Percentiles rank a stretch among this genome's conserved stretches.
Evolutionary conservation across 1,140 invertebrate species (phyloP).

Genomic region (Cotesia chilonis): DNA sequence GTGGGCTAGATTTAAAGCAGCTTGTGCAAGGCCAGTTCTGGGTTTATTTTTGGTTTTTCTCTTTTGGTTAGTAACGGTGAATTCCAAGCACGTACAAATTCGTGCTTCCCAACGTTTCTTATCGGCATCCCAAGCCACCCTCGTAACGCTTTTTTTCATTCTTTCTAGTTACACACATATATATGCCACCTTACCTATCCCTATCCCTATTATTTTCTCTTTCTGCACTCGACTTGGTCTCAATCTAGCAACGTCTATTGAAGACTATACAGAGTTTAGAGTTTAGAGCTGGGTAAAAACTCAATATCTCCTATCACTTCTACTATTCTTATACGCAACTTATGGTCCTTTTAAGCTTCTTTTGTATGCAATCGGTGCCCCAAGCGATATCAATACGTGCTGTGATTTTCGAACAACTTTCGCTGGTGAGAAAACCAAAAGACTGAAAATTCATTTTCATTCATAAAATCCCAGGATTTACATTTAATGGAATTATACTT

Average conservation of each 20-base stretch:
- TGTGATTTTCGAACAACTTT: background rate
- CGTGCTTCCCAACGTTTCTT: constrained; percentile 51
- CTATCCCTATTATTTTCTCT: constrained; percentile 2
- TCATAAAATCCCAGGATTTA: background rate
- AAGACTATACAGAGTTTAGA: too few relatives aligned
- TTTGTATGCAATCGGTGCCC: constrained; percentile 10
- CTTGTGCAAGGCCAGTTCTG: constrained; percentile 16
- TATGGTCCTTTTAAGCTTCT: constrained; percentile 5
- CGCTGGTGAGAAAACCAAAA: background rate
- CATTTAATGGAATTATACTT: background rate
- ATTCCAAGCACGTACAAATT: constrained; percentile 57
- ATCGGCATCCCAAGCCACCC: constrained; percentile 41
- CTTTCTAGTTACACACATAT: background rate
- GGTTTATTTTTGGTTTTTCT: constrained; percentile 23
- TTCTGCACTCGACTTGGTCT: constrained; percentile 31
- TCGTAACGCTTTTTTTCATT: constrained; percentile 21
- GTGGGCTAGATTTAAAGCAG: constrained; percentile 20
- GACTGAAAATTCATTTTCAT: constrained; percentile 18
- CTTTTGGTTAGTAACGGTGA: constrained; percentile 25
- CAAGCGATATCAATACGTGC: constrained; percentile 9
- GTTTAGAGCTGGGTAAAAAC: background rate
- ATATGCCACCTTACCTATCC: background rate
- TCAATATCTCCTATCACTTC: constrained; percentile 33
- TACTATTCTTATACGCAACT: constrained; percentile 35
- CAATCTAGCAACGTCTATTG: constrained; percentile 27